Evolutionary conservation across 2,888 invertebrate genomes (phyloP).

Genomic region (Drosophila monieri): DNA sequence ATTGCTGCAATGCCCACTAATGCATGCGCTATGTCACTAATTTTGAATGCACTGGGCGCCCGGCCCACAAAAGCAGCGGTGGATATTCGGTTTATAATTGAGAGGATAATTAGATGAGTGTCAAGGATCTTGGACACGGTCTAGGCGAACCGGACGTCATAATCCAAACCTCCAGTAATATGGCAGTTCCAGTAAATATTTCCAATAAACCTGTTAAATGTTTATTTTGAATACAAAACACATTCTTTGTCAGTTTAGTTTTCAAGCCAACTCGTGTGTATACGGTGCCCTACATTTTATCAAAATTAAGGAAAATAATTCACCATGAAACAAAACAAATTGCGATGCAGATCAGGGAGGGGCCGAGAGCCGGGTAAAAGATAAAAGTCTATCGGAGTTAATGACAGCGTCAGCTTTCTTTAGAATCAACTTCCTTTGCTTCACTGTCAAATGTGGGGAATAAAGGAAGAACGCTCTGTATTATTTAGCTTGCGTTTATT

Average conservation of each 20-base stretch:
- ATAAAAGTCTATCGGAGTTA: constrained; percentile 43
- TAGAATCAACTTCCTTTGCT: constrained; percentile 40
- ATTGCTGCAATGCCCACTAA: constrained; percentile 52
- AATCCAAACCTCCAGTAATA: background rate
- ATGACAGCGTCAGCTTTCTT: constrained; percentile 53
- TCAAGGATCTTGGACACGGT: constrained; percentile 30
- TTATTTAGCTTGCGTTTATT: constrained; percentile 67
- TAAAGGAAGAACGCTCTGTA: constrained; percentile 26
- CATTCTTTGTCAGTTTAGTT: background rate
- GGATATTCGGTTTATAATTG: constrained; percentile 61
- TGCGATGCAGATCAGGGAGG: background rate
- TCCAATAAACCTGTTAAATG: background rate
- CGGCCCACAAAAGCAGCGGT: constrained; percentile 7
- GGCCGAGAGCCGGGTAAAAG: background rate
- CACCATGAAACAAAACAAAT: constrained; percentile 13
- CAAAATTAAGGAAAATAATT: background rate
- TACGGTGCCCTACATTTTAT: background rate
- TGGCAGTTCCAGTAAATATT: background rate
- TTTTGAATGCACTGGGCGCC: constrained; percentile 24
- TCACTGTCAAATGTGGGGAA: constrained; percentile 18
- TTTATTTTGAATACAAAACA: background rate
- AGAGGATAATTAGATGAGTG: constrained; percentile 72
- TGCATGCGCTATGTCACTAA: constrained; percentile 43
- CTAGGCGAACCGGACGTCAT: constrained; percentile 3
- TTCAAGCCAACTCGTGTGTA: background rate